Evolutionary conservation across 92 coral and sea anemone genomes (phyloP), one percentile per base, ranked within the genome.

Genomic region (Actinostola sp.): DNA sequence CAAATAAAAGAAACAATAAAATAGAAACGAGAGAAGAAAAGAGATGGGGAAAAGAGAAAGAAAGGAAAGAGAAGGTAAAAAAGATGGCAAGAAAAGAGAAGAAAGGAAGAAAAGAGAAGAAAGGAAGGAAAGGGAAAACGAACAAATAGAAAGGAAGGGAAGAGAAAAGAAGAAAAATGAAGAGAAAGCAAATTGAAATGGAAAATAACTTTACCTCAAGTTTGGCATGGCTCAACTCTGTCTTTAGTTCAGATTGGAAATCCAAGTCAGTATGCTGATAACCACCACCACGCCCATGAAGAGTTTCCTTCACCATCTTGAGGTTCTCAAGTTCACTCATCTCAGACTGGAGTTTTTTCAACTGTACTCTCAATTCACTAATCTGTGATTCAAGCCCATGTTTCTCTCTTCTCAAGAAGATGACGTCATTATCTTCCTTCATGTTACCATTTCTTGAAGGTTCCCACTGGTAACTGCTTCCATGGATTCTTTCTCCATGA

Each of bases 251-350:
- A 33, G 26, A 30, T 1, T 53, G 75, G 8, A 69, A 69, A 29
- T 62, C 70, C 24, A 48, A 58, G 10, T 75, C 63, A 23, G 39
- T 39, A 25, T 64, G 57, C 45, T 36, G 31, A 32, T 50, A 39
- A 48, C 24, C 70, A 23, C 9, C 81, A 75, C 26, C 35, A 19
- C 26, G 63, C 19, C 61, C 86, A 58, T 71, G 73, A 32, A 70
- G 44, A n/a, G 88, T 70, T 58, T 79, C 93, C 30, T 84, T 65
- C 14, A 87, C 72, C 36, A 76, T 77, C 69, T 92, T 92, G 30
- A 85, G 72, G 73, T 83, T 85, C 73, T 88, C 99, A 61, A 91
- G 38, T 58, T 84, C 81, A 33, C 85, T 87, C 13, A 95, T 87
- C 55, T 95, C 88, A 3, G 84, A 54, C 23, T 92, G 92, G 23